Conservation (phyloP, 2,888 invertebrate species). For the Polymixis flavicincta region DNA sequence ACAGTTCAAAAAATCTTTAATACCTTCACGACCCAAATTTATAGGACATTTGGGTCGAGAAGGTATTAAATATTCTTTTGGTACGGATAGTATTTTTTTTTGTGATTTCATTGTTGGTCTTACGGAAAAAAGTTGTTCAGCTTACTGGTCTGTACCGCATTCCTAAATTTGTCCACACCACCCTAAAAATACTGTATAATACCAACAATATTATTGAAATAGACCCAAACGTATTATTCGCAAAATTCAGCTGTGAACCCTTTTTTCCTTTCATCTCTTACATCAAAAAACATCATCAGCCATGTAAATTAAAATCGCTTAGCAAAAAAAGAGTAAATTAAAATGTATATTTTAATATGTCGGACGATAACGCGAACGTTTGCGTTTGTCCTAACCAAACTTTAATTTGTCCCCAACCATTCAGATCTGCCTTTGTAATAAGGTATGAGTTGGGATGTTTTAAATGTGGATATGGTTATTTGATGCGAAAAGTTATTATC, state of each 20-base stretch:
- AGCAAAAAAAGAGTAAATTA: constrained; percentile 47
- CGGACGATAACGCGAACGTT: constrained; percentile 22
- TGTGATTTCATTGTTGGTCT: too few species aligned
- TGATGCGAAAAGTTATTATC: background rate
- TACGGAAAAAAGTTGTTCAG: too few species aligned
- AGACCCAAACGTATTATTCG: background rate
- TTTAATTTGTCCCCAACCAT: constrained; percentile 61
- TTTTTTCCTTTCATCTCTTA: constrained; percentile 31
- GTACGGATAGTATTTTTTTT: too few species aligned
- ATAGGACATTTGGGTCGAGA: too few species aligned
- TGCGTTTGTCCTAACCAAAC: constrained; percentile 62
- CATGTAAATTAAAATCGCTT: constrained; percentile 48
- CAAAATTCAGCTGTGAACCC: background rate
- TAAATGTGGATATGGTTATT: constrained; percentile 37
- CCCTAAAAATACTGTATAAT: too few species aligned
- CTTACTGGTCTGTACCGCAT: too few species aligned
- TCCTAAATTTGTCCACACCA: too few species aligned
- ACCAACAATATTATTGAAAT: background rate
- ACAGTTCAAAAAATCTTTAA: too few species aligned
- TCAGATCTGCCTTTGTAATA: constrained; percentile 55
- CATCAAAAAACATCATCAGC: constrained; percentile 40
- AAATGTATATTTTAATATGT: constrained; percentile 54
- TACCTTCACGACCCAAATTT: too few species aligned
- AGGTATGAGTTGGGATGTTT: constrained; percentile 28
- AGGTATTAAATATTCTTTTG: too few species aligned